Evolutionary conservation across 2,888 invertebrate genomes (phyloP).

Genomic region (Hirtodrosophila cameraria): DNA sequence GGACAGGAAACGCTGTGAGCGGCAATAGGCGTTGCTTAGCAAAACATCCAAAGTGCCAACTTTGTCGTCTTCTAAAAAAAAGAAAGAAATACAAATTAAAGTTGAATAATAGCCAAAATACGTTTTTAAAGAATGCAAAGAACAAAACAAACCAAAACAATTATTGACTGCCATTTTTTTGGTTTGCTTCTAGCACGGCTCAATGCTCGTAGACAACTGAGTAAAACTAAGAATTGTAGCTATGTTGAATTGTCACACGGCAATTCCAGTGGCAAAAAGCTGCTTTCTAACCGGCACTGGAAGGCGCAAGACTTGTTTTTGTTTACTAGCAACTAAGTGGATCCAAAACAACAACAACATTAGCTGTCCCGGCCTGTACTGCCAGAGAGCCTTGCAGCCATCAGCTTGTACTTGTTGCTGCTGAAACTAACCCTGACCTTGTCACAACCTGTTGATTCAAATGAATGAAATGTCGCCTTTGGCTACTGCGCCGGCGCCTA

Average conservation of each 20-base stretch:
- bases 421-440: slow-evolving; percentile 50
- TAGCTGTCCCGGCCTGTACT: background rate
- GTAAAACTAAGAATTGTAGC: slow-evolving; percentile 1
- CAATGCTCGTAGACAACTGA: slow-evolving; percentile 17
- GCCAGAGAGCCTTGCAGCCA: background rate
- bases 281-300: slow-evolving; percentile 55
- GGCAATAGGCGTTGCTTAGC: slow-evolving; percentile 94
- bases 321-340: slow-evolving; percentile 35
- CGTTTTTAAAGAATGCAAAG: background rate
- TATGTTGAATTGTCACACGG: background rate
- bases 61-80: slow-evolving; percentile 82
- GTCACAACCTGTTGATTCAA: slow-evolving; percentile 57
- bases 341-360: background rate
- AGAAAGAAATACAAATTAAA: background rate
- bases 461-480: slow-evolving; percentile 37
- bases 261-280: slow-evolving; percentile 48
- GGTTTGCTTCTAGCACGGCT: slow-evolving; percentile 2
- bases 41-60: slow-evolving; percentile 92
- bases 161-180: slow-evolving; percentile 20
- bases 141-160: slow-evolving; percentile 8
- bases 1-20: slow-evolving; percentile 96
- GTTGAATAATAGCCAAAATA: slow-evolving; percentile 1
- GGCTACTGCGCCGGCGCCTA: slow-evolving; percentile 37
- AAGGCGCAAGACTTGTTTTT: slow-evolving; percentile 33
- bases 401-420: slow-evolving; percentile 58